A percentile compares a stretch with the other conserved stretches of the same genome.
These are phyloP conservation scores for Promerops cafer DNA, from an alignment of 2,113 vertebrate genomes.

Conservation along the genomic window DNA sequence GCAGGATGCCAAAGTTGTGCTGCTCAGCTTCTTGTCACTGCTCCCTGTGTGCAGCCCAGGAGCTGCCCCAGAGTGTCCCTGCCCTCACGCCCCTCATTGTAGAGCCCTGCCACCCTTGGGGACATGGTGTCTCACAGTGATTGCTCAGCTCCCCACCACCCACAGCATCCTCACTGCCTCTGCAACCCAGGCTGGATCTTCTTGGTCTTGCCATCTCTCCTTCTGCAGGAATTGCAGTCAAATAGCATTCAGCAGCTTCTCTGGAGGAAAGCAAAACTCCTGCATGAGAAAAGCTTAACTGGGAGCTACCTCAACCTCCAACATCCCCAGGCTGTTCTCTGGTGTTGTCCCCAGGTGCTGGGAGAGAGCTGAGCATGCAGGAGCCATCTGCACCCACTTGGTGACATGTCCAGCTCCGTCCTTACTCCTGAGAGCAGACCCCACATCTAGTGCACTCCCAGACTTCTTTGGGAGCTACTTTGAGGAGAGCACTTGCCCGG, in stretches of 20 bases:
- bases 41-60: fast-evolving
- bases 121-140: fast-evolving
- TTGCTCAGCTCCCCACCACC: background rate
- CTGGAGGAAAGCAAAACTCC: background rate
- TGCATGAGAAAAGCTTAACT: background rate
- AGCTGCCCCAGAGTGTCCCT: background rate
- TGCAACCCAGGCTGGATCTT: background rate
- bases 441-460: background rate
- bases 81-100: background rate
- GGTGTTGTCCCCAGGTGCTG: background rate
- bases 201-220: background rate
- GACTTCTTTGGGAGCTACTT: background rate
- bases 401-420: background rate
- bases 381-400: background rate
- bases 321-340: background rate
- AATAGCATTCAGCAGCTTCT: background rate
- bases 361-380: background rate
- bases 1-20: background rate
- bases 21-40: background rate
- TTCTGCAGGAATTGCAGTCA: background rate
- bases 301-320: background rate
- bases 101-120: background rate
- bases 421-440: background rate
- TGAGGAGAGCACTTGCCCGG: background rate
- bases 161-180: background rate